Conservation (phyloP, 2,888 invertebrate species). For the Allolobophora icterica region DNA sequence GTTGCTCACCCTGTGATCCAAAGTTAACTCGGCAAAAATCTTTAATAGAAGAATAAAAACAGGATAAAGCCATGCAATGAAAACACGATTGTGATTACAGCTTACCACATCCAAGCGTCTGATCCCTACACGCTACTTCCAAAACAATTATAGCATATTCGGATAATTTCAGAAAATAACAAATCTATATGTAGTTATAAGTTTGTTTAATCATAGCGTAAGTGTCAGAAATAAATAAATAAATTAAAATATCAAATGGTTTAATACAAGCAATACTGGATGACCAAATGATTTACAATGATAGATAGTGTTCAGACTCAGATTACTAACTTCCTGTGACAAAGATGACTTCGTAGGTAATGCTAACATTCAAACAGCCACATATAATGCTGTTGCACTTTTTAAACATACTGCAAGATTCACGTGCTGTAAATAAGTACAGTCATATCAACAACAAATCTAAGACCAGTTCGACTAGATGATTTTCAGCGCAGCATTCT, state of each 20-base stretch:
- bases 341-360: not conserved
- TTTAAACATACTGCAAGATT: not conserved
- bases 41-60: no score
- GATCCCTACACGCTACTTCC: not conserved
- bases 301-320: not conserved
- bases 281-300: slow-evolving; percentile 2
- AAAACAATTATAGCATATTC: not conserved
- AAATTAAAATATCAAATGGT: not conserved
- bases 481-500: not conserved
- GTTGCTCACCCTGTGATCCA: not conserved
- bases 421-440: not conserved
- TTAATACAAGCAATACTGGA: not conserved
- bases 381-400: not conserved
- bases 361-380: not conserved
- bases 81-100: not conserved
- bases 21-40: not conserved
- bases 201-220: not conserved
- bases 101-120: not conserved
- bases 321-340: not conserved
- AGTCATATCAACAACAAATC: not conserved
- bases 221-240: not conserved
- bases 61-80: not conserved
- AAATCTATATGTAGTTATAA: not conserved
- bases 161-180: not conserved
- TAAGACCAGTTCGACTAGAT: not conserved